Base-by-base conservation (phyloP, 2,113 vertebrate species). In the Gymnarchus niloticus region DNA sequence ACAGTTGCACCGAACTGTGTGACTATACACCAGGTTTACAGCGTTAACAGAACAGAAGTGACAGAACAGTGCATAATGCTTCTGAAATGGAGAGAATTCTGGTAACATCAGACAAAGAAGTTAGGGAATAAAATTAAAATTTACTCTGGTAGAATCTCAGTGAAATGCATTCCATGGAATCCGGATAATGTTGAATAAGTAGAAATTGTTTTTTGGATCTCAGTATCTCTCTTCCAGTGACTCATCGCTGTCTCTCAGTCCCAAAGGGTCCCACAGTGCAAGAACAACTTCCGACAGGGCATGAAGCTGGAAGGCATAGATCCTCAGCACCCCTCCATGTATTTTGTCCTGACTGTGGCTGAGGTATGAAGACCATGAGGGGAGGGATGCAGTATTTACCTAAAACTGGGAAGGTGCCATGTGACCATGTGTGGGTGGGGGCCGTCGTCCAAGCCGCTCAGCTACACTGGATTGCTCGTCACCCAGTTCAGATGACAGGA, bases 281-380 rank as follows among this genome's bases (percentile, higher is more conserved):
- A 96, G 93, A 99, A 96, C 48, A 94, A 94, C 89, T 99, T 99
- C 89, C 95, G 95, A 87, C 94, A 96, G 90, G 98, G 98, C n/a
- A 99, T 99, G 98, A 99, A 99, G 88, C 92, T 99, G 91, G 98
- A 99, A 89, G 98, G 98, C 61, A 97, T 97, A 0, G 98, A 99
- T 90, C 98, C 98, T 0, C 97, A 99, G 86, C 98, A 99, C 88
- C 98, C 98, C 0, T 99, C 98, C 21, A 97, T 99, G 97, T 99
- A 99, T 93, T 99, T 99, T 83, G 95, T 99, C 90, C 95, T 99
- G 89, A 99, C 97, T 0, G 98, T 99, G 91, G 96, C 96, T 0
- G 97, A 99, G 97, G 98, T 99, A 89, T 23, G 56, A 23, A 21
- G 41, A 56, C 44, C 3, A 25, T 4, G 3, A 9, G 61, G 46